These are phyloP conservation scores for Scolopax rusticola DNA, from an alignment of 2,797 vertebrate species.

Conservation along the genomic window DNA sequence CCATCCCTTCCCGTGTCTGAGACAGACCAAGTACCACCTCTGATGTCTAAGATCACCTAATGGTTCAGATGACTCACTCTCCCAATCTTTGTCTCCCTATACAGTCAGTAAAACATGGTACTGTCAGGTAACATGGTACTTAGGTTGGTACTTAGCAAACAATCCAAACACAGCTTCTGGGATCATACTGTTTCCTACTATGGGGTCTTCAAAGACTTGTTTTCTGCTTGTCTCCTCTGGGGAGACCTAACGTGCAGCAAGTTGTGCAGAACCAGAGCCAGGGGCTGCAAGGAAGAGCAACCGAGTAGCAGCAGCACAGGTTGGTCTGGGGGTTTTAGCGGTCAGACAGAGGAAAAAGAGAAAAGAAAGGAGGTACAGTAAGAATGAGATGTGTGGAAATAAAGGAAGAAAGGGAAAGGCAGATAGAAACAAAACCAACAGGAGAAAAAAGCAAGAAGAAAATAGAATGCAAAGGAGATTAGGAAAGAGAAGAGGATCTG, in stretches of 20 bases:
- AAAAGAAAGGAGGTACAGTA: not conserved
- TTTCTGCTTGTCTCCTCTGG: not conserved
- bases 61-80: accelerated
- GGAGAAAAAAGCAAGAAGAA: not conserved
- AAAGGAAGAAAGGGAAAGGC: not conserved
- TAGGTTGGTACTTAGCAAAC: not conserved
- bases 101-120: not conserved
- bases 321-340: not conserved
- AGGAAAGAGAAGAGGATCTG: not conserved
- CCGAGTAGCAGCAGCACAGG: not conserved
- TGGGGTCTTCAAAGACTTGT: not conserved
- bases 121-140: not conserved
- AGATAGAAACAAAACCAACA: not conserved
- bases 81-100: not conserved
- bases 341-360: not conserved
- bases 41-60: not conserved
- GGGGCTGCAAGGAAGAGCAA: not conserved
- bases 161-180: accelerated
- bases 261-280: not conserved
- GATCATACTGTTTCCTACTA: not conserved
- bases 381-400: not conserved
- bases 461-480: not conserved
- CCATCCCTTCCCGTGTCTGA: not conserved
- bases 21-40: not conserved
- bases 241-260: not conserved